These are phyloP conservation scores for Apodemia hepburni DNA, from an alignment of 2,888 invertebrate genomes.

Conservation along the genomic window DNA sequence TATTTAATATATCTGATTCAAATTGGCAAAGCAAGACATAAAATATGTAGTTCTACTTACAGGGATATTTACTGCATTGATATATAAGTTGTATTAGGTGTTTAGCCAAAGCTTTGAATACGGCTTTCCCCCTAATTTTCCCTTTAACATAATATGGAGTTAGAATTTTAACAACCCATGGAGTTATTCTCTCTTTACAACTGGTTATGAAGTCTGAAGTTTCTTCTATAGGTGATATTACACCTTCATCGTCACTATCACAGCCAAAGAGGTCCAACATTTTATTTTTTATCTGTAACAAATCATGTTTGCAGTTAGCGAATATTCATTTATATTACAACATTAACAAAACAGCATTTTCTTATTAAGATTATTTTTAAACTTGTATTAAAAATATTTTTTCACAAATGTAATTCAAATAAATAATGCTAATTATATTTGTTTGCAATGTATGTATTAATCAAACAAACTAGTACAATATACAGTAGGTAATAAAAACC, in stretches of 20 bases:
- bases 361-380: too few relatives aligned
- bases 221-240: slow-evolving; percentile 73
- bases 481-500: too few relatives aligned
- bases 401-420: too few relatives aligned
- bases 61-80: slow-evolving; percentile 76
- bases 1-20: too few relatives aligned
- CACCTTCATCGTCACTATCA: slow-evolving; percentile 73
- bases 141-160: slow-evolving; percentile 82
- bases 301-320: slow-evolving; percentile 9
- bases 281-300: slow-evolving; percentile 61
- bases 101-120: slow-evolving; percentile 82
- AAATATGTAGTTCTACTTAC: slow-evolving; percentile 47
- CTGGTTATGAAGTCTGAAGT: slow-evolving; percentile 72
- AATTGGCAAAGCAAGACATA: neutral
- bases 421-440: too few relatives aligned
- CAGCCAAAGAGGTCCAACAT: slow-evolving; percentile 71
- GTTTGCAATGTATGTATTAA: too few relatives aligned
- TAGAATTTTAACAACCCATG: slow-evolving; percentile 81
- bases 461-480: too few relatives aligned
- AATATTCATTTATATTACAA: too few relatives aligned
- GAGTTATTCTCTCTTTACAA: slow-evolving; percentile 80
- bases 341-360: too few relatives aligned
- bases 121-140: slow-evolving; percentile 77
- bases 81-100: slow-evolving; percentile 80
- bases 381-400: too few relatives aligned